These are phyloP conservation scores for Gerris lacustris DNA, from an alignment of 2,888 invertebrate species.

Conservation along the genomic window DNA sequence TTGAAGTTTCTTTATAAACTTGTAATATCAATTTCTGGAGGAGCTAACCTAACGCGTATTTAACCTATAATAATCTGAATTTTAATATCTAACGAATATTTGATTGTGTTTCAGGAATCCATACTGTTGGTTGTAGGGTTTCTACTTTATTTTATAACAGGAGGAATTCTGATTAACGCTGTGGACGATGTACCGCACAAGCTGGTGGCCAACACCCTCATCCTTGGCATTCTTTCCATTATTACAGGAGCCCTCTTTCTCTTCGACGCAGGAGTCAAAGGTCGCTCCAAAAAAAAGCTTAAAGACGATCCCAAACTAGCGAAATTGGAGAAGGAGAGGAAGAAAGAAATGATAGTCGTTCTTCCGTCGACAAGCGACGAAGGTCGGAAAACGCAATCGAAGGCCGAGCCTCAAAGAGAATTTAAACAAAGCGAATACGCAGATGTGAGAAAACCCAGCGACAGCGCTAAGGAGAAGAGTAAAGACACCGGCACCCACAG, in stretches of 20 bases:
- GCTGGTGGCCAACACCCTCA: slow-evolving; percentile 56
- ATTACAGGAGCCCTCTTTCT: slow-evolving; percentile 55
- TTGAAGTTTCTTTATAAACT: no score
- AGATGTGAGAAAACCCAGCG: not conserved
- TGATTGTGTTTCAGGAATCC: slow-evolving; percentile 44
- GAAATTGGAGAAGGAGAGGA: slow-evolving; percentile 13
- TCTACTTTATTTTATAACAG: slow-evolving; percentile 53
- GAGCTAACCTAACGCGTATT: no score
- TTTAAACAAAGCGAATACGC: slow-evolving; percentile 10
- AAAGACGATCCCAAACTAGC: slow-evolving; percentile 12
- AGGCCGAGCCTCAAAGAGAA: slow-evolving; percentile 6
- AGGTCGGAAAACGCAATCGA: slow-evolving; percentile 11
- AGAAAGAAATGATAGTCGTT: slow-evolving; percentile 21
- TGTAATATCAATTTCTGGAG: no score
- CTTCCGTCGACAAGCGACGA: slow-evolving; percentile 9
- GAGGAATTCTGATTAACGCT: slow-evolving; percentile 56
- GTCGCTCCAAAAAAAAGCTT: slow-evolving; percentile 19
- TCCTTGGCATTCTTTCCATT: slow-evolving; percentile 54
- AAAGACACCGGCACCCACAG: slow-evolving; percentile 22
- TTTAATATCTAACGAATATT: no score
- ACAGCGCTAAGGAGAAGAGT: not conserved
- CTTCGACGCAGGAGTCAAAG: slow-evolving; percentile 42
- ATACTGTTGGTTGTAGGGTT: slow-evolving; percentile 57
- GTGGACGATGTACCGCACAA: slow-evolving; percentile 56
- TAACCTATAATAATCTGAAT: no score